Evolutionary conservation across 2,888 invertebrate species (phyloP), one percentile per base, ranked within the genome.

Genomic region (Mystacides longicornis): DNA sequence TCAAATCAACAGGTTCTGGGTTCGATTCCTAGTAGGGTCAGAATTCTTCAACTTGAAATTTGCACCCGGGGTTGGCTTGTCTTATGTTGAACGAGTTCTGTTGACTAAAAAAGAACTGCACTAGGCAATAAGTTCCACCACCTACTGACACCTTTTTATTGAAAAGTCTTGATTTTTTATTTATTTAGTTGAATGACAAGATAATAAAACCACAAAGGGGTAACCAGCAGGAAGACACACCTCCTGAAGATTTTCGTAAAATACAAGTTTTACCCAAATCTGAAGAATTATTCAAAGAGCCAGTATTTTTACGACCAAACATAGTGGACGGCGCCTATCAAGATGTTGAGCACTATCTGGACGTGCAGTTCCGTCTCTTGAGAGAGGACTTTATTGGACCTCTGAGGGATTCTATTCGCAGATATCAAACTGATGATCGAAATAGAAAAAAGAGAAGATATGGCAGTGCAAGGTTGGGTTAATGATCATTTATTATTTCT

Each of bases 311-410:
- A 20, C 69, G 80, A 16, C 77, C 79, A 0, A 85, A 84, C 65
- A 78, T 83, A 52, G 68, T 79, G 1, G 68, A 78, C 45, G 87
- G 86, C n/a, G 72, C 77, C 0, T 91, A 87, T 67, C 65, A 72
- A 1, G 76, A 75, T 64, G 74, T 85, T 7, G 77, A 84, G 47
- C 82, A 89, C 64, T 93, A 93, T 67, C 71, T 93, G 21, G 86
- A 88, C 63, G 73, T 85, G n/a, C 91, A 91, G 63, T 89, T 89
- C 65, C 78, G 86, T 33, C 72, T 92, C 31, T 67, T 93, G 49
- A 72, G 89, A 27, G 90, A 93, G 72, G 93, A 93, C 69, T 90
- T 87, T 65, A 77, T 89, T 31, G 75, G 78, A 18, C 88, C 92
- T 1, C 67, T 93, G 21, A 71, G 87, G 27, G 78, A 83, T 64